These are phyloP conservation scores for Andrena cerasifolii DNA, from an alignment of 1,140 invertebrate species.

Conservation along the genomic window DNA sequence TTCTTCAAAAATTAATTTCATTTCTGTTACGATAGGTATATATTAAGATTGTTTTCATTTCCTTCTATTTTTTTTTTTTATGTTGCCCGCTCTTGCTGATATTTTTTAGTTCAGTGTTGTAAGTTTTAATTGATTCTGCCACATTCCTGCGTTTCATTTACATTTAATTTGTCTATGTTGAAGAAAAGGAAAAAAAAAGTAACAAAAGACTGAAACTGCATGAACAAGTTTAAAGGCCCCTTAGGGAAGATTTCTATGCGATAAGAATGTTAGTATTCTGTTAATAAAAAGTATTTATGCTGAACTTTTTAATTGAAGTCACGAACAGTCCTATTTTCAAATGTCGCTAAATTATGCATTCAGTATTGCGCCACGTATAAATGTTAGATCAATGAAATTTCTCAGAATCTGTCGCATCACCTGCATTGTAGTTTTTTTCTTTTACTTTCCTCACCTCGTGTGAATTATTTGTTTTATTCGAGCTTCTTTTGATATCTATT, in stretches of 20 bases:
- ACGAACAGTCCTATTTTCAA: slow-evolving; percentile 16
- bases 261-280: slow-evolving; percentile 9
- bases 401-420: background rate
- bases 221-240: slow-evolving; percentile 22
- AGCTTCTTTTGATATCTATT: slow-evolving; percentile 30
- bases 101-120: slow-evolving; percentile 54
- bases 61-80: slow-evolving; percentile 64
- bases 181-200: background rate
- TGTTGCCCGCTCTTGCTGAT: slow-evolving; percentile 75
- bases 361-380: background rate
- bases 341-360: slow-evolving; percentile 11
- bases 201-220: slow-evolving; percentile 11
- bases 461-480: slow-evolving; percentile 43
- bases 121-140: slow-evolving; percentile 70
- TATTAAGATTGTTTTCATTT: slow-evolving; percentile 51
- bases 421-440: background rate
- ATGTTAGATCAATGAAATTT: too few relatives aligned
- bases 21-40: slow-evolving; percentile 44
- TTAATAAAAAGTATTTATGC: slow-evolving; percentile 4
- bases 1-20: slow-evolving; percentile 46
- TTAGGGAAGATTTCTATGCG: background rate
- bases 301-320: slow-evolving; percentile 16
- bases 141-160: slow-evolving; percentile 63
- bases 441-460: slow-evolving; percentile 21
- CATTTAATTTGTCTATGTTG: slow-evolving; percentile 47